A percentile compares a stretch with the other conserved stretches of the same genome.
Evolutionary conservation across 2,113 vertebrate genomes (phyloP).

Genomic region (Struthio camelus): DNA sequence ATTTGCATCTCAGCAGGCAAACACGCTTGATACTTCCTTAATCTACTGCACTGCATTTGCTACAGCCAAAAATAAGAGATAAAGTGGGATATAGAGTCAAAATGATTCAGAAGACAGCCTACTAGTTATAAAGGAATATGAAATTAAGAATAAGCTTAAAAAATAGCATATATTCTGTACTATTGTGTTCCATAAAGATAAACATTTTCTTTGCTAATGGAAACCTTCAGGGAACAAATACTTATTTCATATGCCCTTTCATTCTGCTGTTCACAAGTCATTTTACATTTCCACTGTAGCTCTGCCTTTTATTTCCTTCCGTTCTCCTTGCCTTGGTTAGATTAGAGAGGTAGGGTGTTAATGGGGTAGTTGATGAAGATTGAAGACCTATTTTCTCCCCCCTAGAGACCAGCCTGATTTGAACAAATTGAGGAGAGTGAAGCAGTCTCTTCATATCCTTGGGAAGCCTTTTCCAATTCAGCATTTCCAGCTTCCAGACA

Average conservation of each 20-base stretch:
- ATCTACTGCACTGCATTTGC: background rate
- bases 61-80: slow-evolving; percentile 14
- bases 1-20: slow-evolving; percentile 39
- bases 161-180: slow-evolving; percentile 32
- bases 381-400: slow-evolving; percentile 62
- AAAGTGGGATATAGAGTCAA: background rate
- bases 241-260: background rate
- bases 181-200: background rate
- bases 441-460: slow-evolving; percentile 51
- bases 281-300: background rate
- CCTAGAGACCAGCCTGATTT: slow-evolving; percentile 52
- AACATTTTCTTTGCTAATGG: slow-evolving; percentile 30
- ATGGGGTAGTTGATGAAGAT: slow-evolving; percentile 65
- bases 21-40: background rate
- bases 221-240: slow-evolving; percentile 26
- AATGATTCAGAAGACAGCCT: slow-evolving; percentile 35
- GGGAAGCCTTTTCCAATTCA: slow-evolving; percentile 43
- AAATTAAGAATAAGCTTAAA: slow-evolving; percentile 28
- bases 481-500: slow-evolving; percentile 12
- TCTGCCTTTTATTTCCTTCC: slow-evolving; percentile 39
- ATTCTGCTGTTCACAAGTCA: background rate
- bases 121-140: slow-evolving; percentile 40
- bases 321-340: slow-evolving; percentile 28
- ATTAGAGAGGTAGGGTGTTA: slow-evolving; percentile 69
- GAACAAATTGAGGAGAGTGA: slow-evolving; percentile 47